Evolutionary conservation across 2,888 invertebrate genomes (phyloP).

Genomic region (Clostera curtula): DNA sequence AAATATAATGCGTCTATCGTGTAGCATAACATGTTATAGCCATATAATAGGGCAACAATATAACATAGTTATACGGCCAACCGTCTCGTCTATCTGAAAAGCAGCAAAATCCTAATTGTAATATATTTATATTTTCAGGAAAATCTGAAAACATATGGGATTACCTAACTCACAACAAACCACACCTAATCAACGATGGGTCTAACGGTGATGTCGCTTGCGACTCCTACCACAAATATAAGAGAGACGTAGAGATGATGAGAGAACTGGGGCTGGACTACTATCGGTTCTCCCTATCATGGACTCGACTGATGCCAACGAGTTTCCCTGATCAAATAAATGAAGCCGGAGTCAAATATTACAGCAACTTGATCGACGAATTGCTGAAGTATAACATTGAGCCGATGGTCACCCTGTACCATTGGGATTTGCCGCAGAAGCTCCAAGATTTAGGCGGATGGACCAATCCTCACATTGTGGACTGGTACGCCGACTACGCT

Average conservation of each 20-base stretch:
- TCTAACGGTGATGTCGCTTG: constrained; percentile 4
- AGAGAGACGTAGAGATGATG: constrained; percentile 6
- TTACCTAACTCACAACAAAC: constrained; percentile 3
- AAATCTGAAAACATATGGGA: constrained; percentile 7
- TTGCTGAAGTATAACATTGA: constrained; percentile 6
- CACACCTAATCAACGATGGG: constrained; percentile 2
- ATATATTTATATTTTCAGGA: constrained; percentile 2
- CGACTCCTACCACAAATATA: constrained; percentile 6
- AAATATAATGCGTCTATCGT: too few species aligned
- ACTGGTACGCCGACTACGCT: constrained; percentile 8
- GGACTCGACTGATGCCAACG: constrained; percentile 6
- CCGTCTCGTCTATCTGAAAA: too few species aligned
- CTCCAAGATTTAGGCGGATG: constrained; percentile 7
- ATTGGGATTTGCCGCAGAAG: constrained; percentile 9
- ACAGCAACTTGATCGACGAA: constrained; percentile 3
- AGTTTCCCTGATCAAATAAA: constrained; percentile 7
- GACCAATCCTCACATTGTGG: constrained; percentile 2
- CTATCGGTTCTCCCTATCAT: constrained; percentile 6
- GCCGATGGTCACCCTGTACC: constrained; percentile 6
- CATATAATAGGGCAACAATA: too few species aligned
- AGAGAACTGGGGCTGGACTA: constrained; percentile 4
- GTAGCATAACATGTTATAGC: too few species aligned
- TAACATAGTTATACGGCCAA: too few species aligned
- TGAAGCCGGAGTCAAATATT: constrained; percentile 3
- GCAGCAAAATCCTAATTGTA: neutral